Evolutionary conservation across 53 echinoderm and acorn worm species (phyloP).

Genomic region (Stichopus horrens): DNA sequence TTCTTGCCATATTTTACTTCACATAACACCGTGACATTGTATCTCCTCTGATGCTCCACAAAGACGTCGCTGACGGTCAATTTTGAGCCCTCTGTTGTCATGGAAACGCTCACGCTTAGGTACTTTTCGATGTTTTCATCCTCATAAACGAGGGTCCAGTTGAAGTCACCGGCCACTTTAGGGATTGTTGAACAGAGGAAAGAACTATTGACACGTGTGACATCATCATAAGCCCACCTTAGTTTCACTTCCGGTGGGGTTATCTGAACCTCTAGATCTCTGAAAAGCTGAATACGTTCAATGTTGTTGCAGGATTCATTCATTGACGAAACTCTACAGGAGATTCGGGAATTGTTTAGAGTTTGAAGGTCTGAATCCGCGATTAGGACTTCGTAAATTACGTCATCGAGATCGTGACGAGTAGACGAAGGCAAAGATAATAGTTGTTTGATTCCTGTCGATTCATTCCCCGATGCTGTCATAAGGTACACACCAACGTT

Average conservation of each 20-base stretch:
- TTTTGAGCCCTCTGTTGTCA: slow-evolving; percentile 20
- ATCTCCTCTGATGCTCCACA: neutral
- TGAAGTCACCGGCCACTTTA: neutral
- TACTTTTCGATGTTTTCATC: neutral
- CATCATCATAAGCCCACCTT: too few relatives aligned
- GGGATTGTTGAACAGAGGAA: neutral
- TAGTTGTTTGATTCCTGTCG: neutral
- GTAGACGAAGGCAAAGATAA: neutral
- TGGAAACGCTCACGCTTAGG: neutral
- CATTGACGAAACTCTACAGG: neutral
- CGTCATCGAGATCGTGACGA: neutral
- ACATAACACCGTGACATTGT: neutral
- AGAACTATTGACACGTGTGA: neutral
- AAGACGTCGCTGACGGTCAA: neutral
- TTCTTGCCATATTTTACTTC: neutral
- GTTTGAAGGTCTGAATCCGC: neutral
- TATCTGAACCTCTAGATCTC: neutral
- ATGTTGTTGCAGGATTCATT: neutral
- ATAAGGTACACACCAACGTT: neutral
- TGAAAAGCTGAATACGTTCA: neutral
- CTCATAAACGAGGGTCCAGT: neutral
- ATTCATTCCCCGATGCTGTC: neutral
- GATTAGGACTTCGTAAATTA: neutral
- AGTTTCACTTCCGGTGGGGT: neutral
- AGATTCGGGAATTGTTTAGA: neutral